These are phyloP conservation scores for Geotrypetes seraphini DNA, from an alignment of 2,797 vertebrate species.

Conservation along the genomic window DNA sequence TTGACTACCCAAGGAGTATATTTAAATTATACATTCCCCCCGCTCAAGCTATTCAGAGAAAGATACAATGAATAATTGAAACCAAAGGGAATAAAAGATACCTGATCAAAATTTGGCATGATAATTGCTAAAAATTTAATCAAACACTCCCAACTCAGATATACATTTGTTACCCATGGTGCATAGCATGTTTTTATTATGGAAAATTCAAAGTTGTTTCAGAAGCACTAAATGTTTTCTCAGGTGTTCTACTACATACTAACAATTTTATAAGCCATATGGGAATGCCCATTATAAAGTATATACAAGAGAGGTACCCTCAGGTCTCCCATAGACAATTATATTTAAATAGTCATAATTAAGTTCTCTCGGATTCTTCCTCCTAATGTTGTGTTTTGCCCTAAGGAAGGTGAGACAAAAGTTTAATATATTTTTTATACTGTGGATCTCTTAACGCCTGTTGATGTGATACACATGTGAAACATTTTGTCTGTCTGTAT, in stretches of 20 bases:
- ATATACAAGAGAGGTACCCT: constrained; percentile 7
- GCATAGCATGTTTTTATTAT: not conserved
- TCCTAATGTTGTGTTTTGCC: constrained; percentile 1
- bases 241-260: constrained; percentile 2
- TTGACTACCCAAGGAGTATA: no score
- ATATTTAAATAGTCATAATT: constrained; percentile 5
- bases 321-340: constrained; percentile 2
- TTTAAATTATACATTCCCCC: no score
- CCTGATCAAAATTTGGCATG: no score
- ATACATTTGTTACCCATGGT: not conserved
- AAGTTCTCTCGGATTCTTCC: constrained; percentile 5
- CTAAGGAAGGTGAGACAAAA: not conserved
- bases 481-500: no score
- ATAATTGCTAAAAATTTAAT: not conserved
- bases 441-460: no score
- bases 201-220: not conserved
- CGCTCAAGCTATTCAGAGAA: no score
- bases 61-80: no score
- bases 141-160: not conserved
- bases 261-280: constrained; percentile 5
- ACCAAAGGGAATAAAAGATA: no score
- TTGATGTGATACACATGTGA: no score
- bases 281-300: constrained; percentile 17
- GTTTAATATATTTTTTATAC: no score
- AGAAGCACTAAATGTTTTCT: not conserved